Conservation (phyloP, 2,113 vertebrate species). For the Scatophagus argus region DNA sequence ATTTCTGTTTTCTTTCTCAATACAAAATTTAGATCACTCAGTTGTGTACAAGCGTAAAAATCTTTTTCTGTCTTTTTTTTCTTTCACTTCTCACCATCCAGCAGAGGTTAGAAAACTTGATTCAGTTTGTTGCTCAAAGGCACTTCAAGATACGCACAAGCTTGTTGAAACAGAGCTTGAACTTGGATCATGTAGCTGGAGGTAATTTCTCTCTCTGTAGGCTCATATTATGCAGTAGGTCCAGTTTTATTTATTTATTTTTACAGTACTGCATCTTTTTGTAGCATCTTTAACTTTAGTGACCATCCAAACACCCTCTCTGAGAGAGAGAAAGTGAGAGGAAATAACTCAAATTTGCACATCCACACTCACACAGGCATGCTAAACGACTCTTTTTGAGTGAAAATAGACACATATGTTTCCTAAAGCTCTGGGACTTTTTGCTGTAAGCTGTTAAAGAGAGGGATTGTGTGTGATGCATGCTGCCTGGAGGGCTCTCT, state of each 20-base stretch:
- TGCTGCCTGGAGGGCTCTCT: slow-evolving; percentile 53
- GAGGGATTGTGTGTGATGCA: slow-evolving; percentile 65
- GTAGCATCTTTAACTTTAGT: slow-evolving; percentile 1
- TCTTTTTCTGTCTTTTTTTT: neutral
- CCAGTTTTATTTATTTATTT: neutral
- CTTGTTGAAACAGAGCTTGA: slow-evolving; percentile 15
- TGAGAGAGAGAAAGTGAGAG: slow-evolving; percentile 22
- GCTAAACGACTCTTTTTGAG: slow-evolving; percentile 39
- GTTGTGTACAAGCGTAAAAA: neutral
- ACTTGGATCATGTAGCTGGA: slow-evolving; percentile 1
- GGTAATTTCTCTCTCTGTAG: neutral
- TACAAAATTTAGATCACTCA: neutral
- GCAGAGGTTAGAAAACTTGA: too few species aligned
- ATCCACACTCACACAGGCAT: slow-evolving; percentile 11
- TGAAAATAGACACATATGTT: slow-evolving; percentile 72
- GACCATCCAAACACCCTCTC: slow-evolving; percentile 2
- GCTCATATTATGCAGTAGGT: neutral
- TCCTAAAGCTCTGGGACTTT: slow-evolving; percentile 57
- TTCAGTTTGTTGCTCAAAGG: slow-evolving; percentile 10
- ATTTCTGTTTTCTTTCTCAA: slow-evolving; percentile 10
- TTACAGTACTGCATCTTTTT: slow-evolving; percentile 1
- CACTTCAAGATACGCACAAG: neutral
- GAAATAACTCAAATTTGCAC: slow-evolving; percentile 22
- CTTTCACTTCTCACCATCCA: too few species aligned
- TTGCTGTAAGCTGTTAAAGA: slow-evolving; percentile 70